These are phyloP conservation scores for Macquaria australasica DNA, from an alignment of 2,113 vertebrate genomes.

Conservation along the genomic window DNA sequence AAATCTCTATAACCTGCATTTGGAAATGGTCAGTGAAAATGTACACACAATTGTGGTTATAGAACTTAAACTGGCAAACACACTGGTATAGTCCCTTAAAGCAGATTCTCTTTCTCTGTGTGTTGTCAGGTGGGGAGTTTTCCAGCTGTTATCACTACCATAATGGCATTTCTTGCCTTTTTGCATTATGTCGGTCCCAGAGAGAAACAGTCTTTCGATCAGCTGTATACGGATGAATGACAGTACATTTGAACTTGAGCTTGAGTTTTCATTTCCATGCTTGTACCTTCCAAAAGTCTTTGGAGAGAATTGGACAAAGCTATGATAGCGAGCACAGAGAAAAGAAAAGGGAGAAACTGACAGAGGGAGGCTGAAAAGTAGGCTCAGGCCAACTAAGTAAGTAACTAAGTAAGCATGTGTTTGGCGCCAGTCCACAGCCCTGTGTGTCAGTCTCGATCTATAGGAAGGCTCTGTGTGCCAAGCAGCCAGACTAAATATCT, in stretches of 20 bases:
- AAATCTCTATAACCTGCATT: neutral
- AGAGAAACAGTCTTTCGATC: neutral
- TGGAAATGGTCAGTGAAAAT: neutral
- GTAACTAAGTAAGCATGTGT: conserved; percentile 44
- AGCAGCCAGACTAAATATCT: conserved; percentile 58
- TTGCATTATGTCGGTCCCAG: neutral
- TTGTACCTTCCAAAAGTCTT: conserved; percentile 13
- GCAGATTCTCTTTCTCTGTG: neutral
- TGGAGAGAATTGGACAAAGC: conserved; percentile 4
- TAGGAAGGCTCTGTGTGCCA: conserved; percentile 51
- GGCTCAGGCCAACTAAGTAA: conserved; percentile 26
- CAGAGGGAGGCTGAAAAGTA: conserved; percentile 26
- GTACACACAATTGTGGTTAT: neutral
- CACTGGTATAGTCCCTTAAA: neutral
- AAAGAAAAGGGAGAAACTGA: conserved; percentile 22
- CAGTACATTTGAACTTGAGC: conserved; percentile 2
- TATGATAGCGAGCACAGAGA: neutral
- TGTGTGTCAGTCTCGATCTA: conserved; percentile 51
- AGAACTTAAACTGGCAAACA: neutral
- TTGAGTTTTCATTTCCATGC: neutral
- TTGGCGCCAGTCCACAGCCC: conserved; percentile 45
- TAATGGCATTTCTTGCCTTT: neutral
- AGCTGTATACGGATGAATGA: neutral
- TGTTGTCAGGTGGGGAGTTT: neutral
- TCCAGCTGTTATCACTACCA: neutral